phyloP scores from a whole-genome alignment of 1,140 invertebrate species.

The Ceratosolen fusciceps region DNA sequence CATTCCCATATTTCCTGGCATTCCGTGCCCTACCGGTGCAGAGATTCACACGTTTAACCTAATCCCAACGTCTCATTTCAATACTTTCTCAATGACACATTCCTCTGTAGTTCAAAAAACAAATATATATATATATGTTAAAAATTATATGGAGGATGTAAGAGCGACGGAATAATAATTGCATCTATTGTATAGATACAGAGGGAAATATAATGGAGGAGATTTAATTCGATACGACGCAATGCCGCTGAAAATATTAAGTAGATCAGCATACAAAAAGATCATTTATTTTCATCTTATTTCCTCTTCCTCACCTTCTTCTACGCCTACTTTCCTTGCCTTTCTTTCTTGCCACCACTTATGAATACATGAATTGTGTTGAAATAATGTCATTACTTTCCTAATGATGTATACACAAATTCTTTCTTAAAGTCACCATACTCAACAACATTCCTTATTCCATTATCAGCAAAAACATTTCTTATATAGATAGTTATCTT shows the following conservation, averaged over 20 bases:
- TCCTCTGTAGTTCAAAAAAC: too few relatives aligned
- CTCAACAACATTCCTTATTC: neutral
- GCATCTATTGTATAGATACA: slow-evolving; percentile 6
- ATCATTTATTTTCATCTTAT: slow-evolving; percentile 17
- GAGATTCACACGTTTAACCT: slow-evolving; percentile 35
- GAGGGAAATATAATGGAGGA: neutral
- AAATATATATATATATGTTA: too few relatives aligned
- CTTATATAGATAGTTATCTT: neutral
- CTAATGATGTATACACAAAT: slow-evolving; percentile 31
- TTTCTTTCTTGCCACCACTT: too few relatives aligned
- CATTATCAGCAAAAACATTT: neutral
- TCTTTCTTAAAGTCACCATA: neutral
- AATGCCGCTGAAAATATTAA: neutral
- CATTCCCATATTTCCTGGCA: neutral
- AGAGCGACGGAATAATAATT: slow-evolving; percentile 31
- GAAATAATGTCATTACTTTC: slow-evolving; percentile 16
- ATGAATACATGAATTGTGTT: neutral
- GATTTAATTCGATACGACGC: neutral
- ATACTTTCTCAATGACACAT: neutral
- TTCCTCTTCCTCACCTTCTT: neutral
- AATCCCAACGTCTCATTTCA: slow-evolving; percentile 34
- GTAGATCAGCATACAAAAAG: neutral
- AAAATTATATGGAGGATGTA: neutral
- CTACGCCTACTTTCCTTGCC: neutral
- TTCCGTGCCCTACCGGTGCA: neutral